Base-by-base conservation (phyloP, 2,888 invertebrate genomes). In the Pseudococcus jackbeardsleyi region DNA sequence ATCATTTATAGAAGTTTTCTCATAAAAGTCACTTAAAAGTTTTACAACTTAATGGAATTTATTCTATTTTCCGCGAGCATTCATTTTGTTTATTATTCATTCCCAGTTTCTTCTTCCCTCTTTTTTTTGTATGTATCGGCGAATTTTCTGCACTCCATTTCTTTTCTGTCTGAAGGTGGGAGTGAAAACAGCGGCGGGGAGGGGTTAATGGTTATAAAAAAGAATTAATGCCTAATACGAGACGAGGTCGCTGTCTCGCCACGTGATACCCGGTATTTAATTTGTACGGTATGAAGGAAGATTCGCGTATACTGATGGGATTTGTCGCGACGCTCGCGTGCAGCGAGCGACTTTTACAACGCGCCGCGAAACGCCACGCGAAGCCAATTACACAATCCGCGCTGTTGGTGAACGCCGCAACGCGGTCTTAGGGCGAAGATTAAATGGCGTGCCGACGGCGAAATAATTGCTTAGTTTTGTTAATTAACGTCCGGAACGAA, bases 1-100 rank as follows among this genome's bases (percentile, higher is more conserved):
- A 68, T 68, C 68, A 68, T 68, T 68, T 68, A 68, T 68, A 68
- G 26, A 68, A 68, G 68, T 68, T 68, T 68, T 68, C 68, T 68
- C 68, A 26, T 68, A 26, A 68, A 68, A 68, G 68, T 26, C 68
- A 68, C 68, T 68, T 68, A 26, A 68, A 68, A 68, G 68, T 68
- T 68, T 68, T 68, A 68, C 26, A 68, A 68, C 68, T 22, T 26
- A 26, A 68, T 68, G 26, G 68, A 26, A 26, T 12, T 68, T 68
- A 68, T 68, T 68, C 22, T 68, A 68, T 68, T 68, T 68, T 68
- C 68, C 68, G 68, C 68, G 68, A 68, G 26, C 68, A 68, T 22
- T 68, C 68, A 68, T 68, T 26, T 68, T 68, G 68, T 68, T 68
- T 68, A 68, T 68, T 68, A 68, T 68, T 68, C 68, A 68, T 68